Base-by-base conservation (phyloP, 2,888 invertebrate species). In the Dromius quadrimaculatus region DNA sequence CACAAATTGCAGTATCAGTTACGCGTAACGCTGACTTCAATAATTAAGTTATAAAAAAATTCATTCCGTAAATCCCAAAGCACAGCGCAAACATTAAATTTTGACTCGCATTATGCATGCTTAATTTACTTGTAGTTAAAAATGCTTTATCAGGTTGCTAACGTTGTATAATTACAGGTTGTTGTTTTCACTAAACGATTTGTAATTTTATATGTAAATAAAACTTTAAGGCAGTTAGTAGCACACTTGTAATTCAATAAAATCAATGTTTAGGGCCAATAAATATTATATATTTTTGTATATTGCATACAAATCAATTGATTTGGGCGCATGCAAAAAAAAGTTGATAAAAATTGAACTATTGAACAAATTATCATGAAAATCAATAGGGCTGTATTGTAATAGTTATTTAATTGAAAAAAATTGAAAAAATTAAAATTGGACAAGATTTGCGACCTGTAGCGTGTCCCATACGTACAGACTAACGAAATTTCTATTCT, bases 151-250 rank as follows among this genome's bases (percentile, higher is more conserved):
- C 45, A 47, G 34, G 19, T 32, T 23, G 54, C 32, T 23, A 28
- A 22, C 41, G 20, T 11, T 13, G 23, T 22, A 15, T 64, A 64
- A 64, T 64, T 64, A 64, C 50, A 64, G 64, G 64, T 64, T 64
- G 19, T 19, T 32, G 34, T 63, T 63, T 28, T 23, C n/a, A 43
- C 23, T 63, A 63, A 45, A 15, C 23, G 63, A 43, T 1, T 19
- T 19, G 50, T 64, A 64, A 64, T 63, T 43, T 63, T 22, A 63
- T 64, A 64, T 64, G 64, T 64, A 64, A 62, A 62, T 62, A 62
- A 23, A 45, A 45, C 47, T 34, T 64, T 50, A 9, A 20, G 64
- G 13, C 64, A 50, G 50, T 64, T 64, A 64, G 22, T 47, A 20
- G 34, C 11, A 3, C 13, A 54, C 1, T 54, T n/a, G n/a, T n/a